Evolutionary conservation across 1,140 invertebrate genomes (phyloP).

Genomic region (Hylaeus volcanicus): DNA sequence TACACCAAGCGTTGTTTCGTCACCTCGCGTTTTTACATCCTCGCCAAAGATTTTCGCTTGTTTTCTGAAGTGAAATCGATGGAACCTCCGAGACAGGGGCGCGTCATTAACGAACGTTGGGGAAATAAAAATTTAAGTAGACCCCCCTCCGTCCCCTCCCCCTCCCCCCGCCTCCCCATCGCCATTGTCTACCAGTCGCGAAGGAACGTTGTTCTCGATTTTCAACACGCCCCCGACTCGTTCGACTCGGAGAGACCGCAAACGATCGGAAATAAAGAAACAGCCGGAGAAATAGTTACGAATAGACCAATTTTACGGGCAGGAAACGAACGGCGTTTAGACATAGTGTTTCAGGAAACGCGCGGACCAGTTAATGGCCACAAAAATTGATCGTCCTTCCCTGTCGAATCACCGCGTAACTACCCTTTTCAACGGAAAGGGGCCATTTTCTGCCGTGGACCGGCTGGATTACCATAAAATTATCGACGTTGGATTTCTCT

Average conservation of each 20-base stretch:
- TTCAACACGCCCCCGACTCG: slow-evolving; percentile 44
- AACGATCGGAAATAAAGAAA: slow-evolving; percentile 77
- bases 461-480: background rate
- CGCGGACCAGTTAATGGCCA: slow-evolving; percentile 54
- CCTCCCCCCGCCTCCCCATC: no score
- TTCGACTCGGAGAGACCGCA: slow-evolving; percentile 66
- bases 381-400: slow-evolving; percentile 66
- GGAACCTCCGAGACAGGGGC: background rate
- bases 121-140: slow-evolving; percentile 14
- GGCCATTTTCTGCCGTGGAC: no score
- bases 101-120: background rate
- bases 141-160: no score
- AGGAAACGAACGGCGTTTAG: slow-evolving; percentile 74
- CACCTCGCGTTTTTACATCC: background rate
- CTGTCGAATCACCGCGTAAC: slow-evolving; percentile 16
- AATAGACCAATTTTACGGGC: slow-evolving; percentile 53
- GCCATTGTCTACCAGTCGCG: slow-evolving; percentile 25
- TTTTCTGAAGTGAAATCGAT: background rate
- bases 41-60: slow-evolving; percentile 1
- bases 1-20: background rate
- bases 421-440: background rate
- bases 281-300: slow-evolving; percentile 35
- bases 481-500: no score
- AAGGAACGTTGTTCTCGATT: slow-evolving; percentile 40
- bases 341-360: slow-evolving; percentile 68